Conservation (phyloP, 2,888 invertebrate species). For the Pseudococcus viburni region DNA sequence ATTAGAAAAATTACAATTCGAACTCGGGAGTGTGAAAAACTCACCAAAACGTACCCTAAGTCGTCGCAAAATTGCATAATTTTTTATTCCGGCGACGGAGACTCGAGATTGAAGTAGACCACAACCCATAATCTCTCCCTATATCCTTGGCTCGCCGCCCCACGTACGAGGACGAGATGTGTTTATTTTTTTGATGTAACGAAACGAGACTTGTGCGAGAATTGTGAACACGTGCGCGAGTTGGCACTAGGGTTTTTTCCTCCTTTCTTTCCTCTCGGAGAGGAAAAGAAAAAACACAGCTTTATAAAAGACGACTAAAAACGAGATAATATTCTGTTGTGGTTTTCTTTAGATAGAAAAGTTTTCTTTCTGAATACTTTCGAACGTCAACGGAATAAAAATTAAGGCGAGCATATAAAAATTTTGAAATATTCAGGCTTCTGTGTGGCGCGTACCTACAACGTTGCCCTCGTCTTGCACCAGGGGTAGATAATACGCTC, state of each 20-base stretch:
- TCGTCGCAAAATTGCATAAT: conserved; percentile 8
- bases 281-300: conserved; percentile 8
- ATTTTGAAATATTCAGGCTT: conserved; percentile 44
- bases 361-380: conserved; percentile 39
- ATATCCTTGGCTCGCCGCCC: background rate
- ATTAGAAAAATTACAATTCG: background rate
- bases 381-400: conserved; percentile 50
- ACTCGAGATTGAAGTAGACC: background rate
- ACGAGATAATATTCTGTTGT: conserved; percentile 48
- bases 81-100: background rate
- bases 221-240: conserved; percentile 28
- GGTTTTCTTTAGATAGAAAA: conserved; percentile 46
- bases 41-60: background rate
- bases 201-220: background rate
- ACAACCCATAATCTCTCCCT: background rate
- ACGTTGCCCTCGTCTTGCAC: background rate
- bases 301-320: conserved; percentile 46
- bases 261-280: background rate
- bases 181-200: conserved; percentile 35
- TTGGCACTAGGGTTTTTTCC: conserved; percentile 9
- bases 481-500: conserved; percentile 11
- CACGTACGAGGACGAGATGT: background rate
- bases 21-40: background rate
- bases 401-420: conserved; percentile 53
- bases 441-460: background rate